phyloP scores from a whole-genome alignment of 2,888 invertebrate species.

The Netelia inedita region DNA sequence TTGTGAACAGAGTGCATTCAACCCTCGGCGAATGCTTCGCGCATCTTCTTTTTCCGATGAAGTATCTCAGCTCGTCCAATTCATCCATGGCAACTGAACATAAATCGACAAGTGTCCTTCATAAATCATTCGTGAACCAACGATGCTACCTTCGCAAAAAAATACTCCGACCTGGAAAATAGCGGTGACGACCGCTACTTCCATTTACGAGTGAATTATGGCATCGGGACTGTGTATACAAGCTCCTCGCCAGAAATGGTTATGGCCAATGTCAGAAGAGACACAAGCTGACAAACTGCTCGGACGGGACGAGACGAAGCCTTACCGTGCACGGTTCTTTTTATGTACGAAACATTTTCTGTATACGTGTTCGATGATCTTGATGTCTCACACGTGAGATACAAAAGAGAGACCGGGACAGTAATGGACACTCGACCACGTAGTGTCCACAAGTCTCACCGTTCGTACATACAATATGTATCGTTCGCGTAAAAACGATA shows the following conservation, averaged over 20 bases:
- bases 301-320: not conserved
- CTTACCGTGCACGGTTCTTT: not conserved
- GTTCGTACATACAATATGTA: conserved; percentile 3
- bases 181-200: not conserved
- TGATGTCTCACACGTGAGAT: conserved; percentile 19
- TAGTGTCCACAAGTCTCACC: conserved; percentile 3
- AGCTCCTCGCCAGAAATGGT: not conserved
- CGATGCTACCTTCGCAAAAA: not conserved
- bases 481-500: conserved; percentile 2
- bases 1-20: not conserved
- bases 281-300: not conserved
- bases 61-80: not conserved
- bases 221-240: not conserved
- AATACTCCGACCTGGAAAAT: not conserved
- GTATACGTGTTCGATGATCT: conserved; percentile 8
- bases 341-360: not conserved
- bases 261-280: conserved; percentile 6
- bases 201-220: not conserved
- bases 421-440: conserved; percentile 4
- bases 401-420: not conserved
- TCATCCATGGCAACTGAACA: no score
- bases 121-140: not conserved
- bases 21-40: not conserved
- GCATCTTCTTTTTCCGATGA: conserved; percentile 1
- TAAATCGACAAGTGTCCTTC: not conserved